phyloP scores from a whole-genome alignment of 2,888 invertebrate species.

The Cephonodes hylas region DNA sequence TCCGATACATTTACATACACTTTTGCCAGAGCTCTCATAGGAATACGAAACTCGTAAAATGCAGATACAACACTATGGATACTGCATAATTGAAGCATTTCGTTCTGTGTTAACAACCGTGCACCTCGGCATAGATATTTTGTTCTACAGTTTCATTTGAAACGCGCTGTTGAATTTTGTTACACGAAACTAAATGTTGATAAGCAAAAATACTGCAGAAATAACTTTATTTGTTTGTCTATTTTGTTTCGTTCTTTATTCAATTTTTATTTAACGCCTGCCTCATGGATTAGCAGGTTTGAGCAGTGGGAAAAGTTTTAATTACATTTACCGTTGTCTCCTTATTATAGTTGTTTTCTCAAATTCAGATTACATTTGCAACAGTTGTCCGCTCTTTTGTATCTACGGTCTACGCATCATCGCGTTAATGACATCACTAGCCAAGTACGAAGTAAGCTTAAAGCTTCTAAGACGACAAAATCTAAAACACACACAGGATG shows the following conservation, averaged over 20 bases:
- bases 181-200: not conserved
- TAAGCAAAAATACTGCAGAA: not conserved
- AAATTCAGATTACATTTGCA: too few species aligned
- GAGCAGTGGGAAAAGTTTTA: too few species aligned
- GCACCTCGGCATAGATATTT: not conserved
- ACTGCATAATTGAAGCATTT: conserved; percentile 12
- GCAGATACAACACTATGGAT: conserved; percentile 33
- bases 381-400: too few species aligned
- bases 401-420: too few species aligned
- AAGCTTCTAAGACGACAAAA: too few species aligned
- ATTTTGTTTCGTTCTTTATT: not conserved
- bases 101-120: not conserved
- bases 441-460: too few species aligned
- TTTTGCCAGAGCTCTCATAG: conserved; percentile 40
- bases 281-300: too few species aligned
- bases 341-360: too few species aligned
- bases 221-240: not conserved
- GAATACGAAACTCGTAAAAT: conserved; percentile 54
- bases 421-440: too few species aligned
- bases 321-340: too few species aligned
- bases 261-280: too few species aligned
- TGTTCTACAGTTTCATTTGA: not conserved
- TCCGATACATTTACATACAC: conserved; percentile 61
- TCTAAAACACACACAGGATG: too few species aligned
- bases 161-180: not conserved